Evolutionary conservation across 64 coral and sea anemone genomes (phyloP).

Genomic region (Montipora efflorescens): DNA sequence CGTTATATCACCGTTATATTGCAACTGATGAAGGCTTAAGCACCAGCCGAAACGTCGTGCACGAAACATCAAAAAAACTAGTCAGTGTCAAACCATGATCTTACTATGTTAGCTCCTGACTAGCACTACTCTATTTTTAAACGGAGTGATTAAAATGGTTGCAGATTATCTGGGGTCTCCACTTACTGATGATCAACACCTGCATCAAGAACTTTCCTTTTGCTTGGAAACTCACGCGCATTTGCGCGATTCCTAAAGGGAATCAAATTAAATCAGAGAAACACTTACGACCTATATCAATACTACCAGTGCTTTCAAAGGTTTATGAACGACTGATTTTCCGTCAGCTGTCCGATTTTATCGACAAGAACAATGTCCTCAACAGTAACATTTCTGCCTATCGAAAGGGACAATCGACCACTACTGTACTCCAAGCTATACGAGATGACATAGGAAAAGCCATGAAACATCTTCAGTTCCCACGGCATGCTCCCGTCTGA

Average conservation of each 20-base stretch:
- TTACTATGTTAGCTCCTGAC: too few species aligned
- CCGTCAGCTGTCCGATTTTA: slow-evolving; percentile 62
- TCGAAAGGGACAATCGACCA: slow-evolving; percentile 65
- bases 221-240: slow-evolving; percentile 61
- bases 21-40: too few species aligned
- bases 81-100: too few species aligned
- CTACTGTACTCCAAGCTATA: slow-evolving; percentile 73
- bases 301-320: slow-evolving; percentile 73
- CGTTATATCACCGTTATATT: too few species aligned
- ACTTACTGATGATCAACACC: slow-evolving; percentile 17
- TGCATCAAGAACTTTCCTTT: slow-evolving; percentile 22
- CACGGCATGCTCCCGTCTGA: too few species aligned
- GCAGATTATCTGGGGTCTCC: slow-evolving; percentile 75
- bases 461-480: slow-evolving; percentile 31
- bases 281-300: slow-evolving; percentile 48
- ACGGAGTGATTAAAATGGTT: slow-evolving; percentile 62
- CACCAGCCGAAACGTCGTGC: too few species aligned
- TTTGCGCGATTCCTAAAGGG: slow-evolving; percentile 68
- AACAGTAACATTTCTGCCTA: slow-evolving; percentile 56
- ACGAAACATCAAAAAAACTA: too few species aligned
- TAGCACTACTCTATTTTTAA: too few species aligned
- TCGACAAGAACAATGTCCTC: slow-evolving; percentile 54
- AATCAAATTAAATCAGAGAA: slow-evolving; percentile 50
- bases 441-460: slow-evolving; percentile 69
- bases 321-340: slow-evolving; percentile 60